A percentile compares a stretch with the other conserved stretches of the same genome.
phyloP scores from a whole-genome alignment of 92 coral and sea anemone genomes.

The Diadumene lineata region DNA sequence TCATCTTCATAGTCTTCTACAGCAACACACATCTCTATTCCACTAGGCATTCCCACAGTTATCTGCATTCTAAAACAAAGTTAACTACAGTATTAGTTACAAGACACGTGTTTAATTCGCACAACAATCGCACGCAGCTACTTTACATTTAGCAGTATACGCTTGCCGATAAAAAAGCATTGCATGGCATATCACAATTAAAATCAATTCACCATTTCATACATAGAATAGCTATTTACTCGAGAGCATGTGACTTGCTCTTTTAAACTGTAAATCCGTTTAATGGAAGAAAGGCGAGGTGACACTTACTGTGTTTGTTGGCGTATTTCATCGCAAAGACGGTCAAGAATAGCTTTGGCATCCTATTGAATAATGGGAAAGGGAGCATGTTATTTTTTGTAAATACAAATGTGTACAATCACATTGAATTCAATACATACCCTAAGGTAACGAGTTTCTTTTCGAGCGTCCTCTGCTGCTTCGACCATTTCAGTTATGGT shows the following conservation, averaged over 20 bases:
- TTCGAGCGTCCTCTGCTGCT: slow-evolving; percentile 63
- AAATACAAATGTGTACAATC: not conserved
- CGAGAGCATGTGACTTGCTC: no score
- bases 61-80: slow-evolving; percentile 65
- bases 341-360: slow-evolving; percentile 74
- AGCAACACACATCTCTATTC: slow-evolving; percentile 74
- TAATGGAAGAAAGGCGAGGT: not conserved
- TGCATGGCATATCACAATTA: no score
- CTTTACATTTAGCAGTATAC: no score
- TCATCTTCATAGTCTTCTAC: slow-evolving; percentile 76
- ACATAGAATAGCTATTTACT: no score
- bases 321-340: slow-evolving; percentile 77
- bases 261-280: no score
- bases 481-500: slow-evolving; percentile 66
- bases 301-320: slow-evolving; percentile 77
- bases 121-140: no score
- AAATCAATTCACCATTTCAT: no score
- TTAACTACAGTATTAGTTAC: not conserved
- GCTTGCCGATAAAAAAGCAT: no score
- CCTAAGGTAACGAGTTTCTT: slow-evolving; percentile 75
- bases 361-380: slow-evolving; percentile 55
- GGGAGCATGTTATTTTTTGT: not conserved
- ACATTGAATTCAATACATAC: slow-evolving; percentile 28
- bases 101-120: no score
- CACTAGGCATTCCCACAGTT: slow-evolving; percentile 61